A percentile compares a stretch with the other conserved stretches of the same genome.
Evolutionary conservation across 1,140 invertebrate species (phyloP).

Genomic region (Drosophila asahinai): DNA sequence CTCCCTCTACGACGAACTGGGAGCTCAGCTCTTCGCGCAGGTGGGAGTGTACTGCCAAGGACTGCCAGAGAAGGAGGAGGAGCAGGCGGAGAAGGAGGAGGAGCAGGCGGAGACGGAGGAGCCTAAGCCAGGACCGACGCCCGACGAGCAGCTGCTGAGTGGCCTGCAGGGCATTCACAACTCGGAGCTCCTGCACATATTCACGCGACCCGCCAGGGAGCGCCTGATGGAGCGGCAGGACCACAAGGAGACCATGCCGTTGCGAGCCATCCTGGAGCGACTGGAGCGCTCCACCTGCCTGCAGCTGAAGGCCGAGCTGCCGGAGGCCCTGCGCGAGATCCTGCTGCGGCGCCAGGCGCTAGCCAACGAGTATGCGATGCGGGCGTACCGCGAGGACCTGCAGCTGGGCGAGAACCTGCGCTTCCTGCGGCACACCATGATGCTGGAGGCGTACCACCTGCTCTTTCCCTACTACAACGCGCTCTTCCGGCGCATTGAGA

Average conservation of each 20-base stretch:
- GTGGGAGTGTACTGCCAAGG: constrained; percentile 13
- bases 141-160: not conserved
- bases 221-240: not conserved
- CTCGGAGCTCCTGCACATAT: not conserved
- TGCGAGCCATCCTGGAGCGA: constrained; percentile 1
- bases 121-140: not conserved
- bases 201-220: constrained; percentile 4
- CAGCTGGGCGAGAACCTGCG: constrained; percentile 52
- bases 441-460: constrained; percentile 72
- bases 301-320: constrained; percentile 29
- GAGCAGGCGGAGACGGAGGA: not conserved
- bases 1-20: constrained; percentile 52
- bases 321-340: constrained; percentile 37
- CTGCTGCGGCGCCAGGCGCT: constrained; percentile 51
- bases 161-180: not conserved
- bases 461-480: constrained; percentile 65
- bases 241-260: not conserved
- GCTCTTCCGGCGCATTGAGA: constrained; percentile 76
- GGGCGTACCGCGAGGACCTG: constrained; percentile 62
- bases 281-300: constrained; percentile 26
- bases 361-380: constrained; percentile 68
- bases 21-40: constrained; percentile 35
- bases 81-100: not conserved
- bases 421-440: constrained; percentile 69
- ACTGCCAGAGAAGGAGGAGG: not conserved